phyloP scores from a whole-genome alignment of 2,113 vertebrate genomes.

The Isurus oxyrinchus region DNA sequence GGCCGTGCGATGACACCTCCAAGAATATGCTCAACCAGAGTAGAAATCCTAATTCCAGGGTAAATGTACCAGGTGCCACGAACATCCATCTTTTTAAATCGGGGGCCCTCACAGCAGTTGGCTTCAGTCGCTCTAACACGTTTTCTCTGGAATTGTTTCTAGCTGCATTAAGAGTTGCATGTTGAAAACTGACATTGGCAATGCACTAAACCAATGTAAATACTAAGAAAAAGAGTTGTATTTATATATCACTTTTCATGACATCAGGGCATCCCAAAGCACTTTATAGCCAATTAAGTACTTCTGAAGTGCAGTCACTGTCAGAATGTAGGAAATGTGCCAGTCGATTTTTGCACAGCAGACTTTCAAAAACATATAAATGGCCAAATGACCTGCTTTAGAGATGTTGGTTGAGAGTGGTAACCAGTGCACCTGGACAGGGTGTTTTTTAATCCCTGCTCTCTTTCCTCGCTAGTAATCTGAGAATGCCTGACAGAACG shows the following conservation, averaged over 20 bases:
- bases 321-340: not conserved
- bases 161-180: not conserved
- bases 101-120: not conserved
- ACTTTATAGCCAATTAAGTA: not conserved
- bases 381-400: not conserved
- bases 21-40: too few relatives aligned
- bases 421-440: not conserved
- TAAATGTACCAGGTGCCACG: not conserved
- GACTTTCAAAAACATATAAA: not conserved
- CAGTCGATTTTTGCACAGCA: not conserved
- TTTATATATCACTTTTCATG: not conserved
- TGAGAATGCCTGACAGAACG: not conserved
- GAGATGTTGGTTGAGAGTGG: not conserved
- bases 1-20: too few relatives aligned
- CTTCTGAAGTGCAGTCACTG: not conserved
- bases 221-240: not conserved
- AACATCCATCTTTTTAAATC: not conserved
- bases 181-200: not conserved
- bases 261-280: not conserved
- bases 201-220: not conserved
- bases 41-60: too few relatives aligned
- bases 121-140: not conserved
- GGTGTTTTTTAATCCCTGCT: not conserved
- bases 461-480: too few relatives aligned
- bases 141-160: not conserved